Conservation (phyloP, 2,113 vertebrate genomes). For the Parotia lawesii region DNA sequence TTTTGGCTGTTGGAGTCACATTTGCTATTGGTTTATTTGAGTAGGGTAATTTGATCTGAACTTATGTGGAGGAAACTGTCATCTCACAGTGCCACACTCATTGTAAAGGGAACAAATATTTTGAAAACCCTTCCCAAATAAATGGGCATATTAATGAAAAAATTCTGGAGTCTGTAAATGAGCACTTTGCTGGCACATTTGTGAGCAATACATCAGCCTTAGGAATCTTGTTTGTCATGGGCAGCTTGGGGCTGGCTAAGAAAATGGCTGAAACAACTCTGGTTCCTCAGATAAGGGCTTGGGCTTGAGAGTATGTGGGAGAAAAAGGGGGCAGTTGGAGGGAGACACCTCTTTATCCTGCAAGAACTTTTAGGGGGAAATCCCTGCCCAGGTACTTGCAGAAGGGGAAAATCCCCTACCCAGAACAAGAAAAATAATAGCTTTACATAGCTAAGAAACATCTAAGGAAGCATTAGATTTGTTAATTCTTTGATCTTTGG, state of each 20-base stretch:
- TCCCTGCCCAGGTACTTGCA: not conserved
- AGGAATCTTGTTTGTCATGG: not conserved
- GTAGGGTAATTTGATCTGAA: not conserved
- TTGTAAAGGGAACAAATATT: conserved; percentile 28
- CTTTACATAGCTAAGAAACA: not conserved
- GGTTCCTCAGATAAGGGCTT: not conserved
- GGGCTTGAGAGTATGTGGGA: not conserved
- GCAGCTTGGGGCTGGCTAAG: not conserved
- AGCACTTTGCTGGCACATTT: conserved; percentile 1
- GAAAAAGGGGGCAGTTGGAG: not conserved
- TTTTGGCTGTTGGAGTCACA: not conserved
- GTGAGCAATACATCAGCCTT: conserved; percentile 2
- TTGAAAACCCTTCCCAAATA: conserved; percentile 19
- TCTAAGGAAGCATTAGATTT: conserved; percentile 1
- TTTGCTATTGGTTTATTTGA: conserved; percentile 30
- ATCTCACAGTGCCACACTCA: not conserved
- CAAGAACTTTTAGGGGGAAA: conserved; percentile 41
- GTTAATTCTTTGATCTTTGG: not conserved
- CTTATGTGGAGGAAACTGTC: not conserved
- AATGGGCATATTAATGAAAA: not conserved
- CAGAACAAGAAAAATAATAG: not conserved
- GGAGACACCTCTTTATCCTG: not conserved
- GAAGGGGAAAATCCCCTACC: not conserved
- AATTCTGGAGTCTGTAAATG: conserved; percentile 2
- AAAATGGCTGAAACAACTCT: not conserved